A percentile compares a stretch with the other conserved stretches of the same genome.
phyloP scores from a whole-genome alignment of 2,888 invertebrate species.

The Callinectes sapidus region DNA sequence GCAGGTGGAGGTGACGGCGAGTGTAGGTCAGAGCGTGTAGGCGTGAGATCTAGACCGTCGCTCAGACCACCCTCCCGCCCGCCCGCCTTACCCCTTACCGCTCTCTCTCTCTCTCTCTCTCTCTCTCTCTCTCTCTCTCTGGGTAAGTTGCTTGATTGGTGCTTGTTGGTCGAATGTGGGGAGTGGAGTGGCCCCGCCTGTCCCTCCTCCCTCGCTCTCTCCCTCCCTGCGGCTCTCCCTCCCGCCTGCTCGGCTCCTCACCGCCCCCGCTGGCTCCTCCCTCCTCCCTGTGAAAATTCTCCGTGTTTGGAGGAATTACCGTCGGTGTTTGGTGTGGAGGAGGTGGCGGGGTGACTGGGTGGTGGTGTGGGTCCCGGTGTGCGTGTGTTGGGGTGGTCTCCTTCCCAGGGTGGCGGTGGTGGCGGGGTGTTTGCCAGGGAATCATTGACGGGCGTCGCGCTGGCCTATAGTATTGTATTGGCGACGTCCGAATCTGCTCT shows the following conservation, averaged over 20 bases:
- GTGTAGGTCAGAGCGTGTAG: neutral
- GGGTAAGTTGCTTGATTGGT: constrained; percentile 49
- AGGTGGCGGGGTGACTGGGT: neutral
- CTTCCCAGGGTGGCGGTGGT: neutral
- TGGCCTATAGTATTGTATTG: constrained; percentile 39
- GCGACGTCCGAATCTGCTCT: constrained; percentile 38
- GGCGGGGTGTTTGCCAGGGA: neutral
- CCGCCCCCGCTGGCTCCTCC: neutral
- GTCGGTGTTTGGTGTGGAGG: neutral
- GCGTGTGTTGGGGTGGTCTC: neutral
- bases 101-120: neutral
- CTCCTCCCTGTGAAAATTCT: neutral
- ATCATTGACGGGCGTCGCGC: constrained; percentile 43
- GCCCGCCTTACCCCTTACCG: neutral
- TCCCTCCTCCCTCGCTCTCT: neutral
- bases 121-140: neutral
- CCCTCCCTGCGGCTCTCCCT: neutral
- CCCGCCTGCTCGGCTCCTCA: neutral
- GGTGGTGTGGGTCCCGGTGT: neutral
- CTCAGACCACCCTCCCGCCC: neutral
- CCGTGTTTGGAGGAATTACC: constrained; percentile 6
- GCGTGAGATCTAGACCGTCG: neutral
- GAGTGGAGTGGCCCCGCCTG: neutral
- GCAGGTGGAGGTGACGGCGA: neutral
- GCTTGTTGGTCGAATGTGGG: constrained; percentile 34